Conservation (phyloP, 2,113 vertebrate genomes). For the Anser cygnoides region DNA sequence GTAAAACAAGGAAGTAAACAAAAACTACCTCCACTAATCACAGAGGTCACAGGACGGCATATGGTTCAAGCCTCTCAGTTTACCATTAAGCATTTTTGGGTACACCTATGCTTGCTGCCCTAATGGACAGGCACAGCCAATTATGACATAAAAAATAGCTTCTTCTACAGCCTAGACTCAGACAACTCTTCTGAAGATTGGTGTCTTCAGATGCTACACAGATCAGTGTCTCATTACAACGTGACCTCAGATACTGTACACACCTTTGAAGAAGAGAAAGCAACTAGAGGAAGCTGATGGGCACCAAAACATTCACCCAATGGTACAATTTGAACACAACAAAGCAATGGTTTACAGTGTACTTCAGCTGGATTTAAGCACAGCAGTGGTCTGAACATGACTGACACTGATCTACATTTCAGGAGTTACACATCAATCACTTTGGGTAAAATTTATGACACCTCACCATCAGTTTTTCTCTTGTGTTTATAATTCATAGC, state of each 20-base stretch:
- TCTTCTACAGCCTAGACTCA: neutral
- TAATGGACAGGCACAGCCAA: neutral
- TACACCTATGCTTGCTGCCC: neutral
- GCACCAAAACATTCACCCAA: neutral
- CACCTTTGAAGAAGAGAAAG: neutral
- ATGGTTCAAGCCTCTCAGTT: neutral
- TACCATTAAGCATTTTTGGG: neutral
- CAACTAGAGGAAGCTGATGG: neutral
- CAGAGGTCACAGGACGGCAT: neutral
- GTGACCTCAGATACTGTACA: neutral
- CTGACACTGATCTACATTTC: slow-evolving; percentile 1
- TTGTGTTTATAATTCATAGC: neutral
- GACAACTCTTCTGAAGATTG: neutral
- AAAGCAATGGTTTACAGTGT: neutral
- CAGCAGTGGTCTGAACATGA: neutral
- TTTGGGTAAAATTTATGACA: slow-evolving; percentile 36
- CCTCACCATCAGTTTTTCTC: neutral
- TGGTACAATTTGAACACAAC: rapidly evolving
- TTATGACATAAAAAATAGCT: neutral
- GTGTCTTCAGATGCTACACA: neutral
- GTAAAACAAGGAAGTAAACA: neutral
- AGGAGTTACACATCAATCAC: slow-evolving; percentile 9
- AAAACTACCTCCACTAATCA: neutral
- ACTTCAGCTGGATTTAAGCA: neutral
- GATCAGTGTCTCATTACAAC: neutral